Percentiles rank a stretch among this genome's conserved stretches.
These are phyloP conservation scores for Drosophila neutralis DNA, from an alignment of 2,888 invertebrate genomes.

Conservation along the genomic window DNA sequence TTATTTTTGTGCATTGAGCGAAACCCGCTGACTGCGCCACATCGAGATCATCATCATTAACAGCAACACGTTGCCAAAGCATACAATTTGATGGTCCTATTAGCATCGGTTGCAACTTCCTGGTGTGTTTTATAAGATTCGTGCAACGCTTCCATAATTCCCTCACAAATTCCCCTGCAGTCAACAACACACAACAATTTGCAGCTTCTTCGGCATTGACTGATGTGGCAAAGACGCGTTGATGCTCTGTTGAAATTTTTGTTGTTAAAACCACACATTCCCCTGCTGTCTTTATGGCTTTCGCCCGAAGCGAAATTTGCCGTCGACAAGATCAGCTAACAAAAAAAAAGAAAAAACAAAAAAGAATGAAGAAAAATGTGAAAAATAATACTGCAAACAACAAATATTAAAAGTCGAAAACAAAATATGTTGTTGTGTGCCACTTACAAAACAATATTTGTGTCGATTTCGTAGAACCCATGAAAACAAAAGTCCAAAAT, in stretches of 20 bases:
- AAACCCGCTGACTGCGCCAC: not conserved
- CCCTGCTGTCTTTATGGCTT: slow-evolving; percentile 37
- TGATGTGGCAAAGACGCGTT: slow-evolving; percentile 26
- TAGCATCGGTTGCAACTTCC: slow-evolving; percentile 28
- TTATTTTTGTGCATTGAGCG: slow-evolving; percentile 16
- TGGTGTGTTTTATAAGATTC: slow-evolving; percentile 29
- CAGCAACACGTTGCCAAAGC: slow-evolving; percentile 6
- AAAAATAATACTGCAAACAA: not conserved
- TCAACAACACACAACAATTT: slow-evolving; percentile 9
- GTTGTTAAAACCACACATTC: not conserved
- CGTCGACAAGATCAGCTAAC: slow-evolving; percentile 35
- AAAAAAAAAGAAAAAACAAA: slow-evolving; percentile 7
- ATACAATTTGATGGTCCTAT: slow-evolving; percentile 30
- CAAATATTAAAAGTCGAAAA: slow-evolving; percentile 12
- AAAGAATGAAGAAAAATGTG: not conserved
- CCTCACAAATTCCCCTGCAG: not conserved
- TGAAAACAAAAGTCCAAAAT: slow-evolving; percentile 36
- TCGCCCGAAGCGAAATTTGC: slow-evolving; percentile 39
- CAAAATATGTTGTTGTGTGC: slow-evolving; percentile 8
- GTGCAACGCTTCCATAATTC: slow-evolving; percentile 34
- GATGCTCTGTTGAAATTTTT: slow-evolving; percentile 3
- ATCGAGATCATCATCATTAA: slow-evolving; percentile 15
- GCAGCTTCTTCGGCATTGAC: slow-evolving; percentile 13
- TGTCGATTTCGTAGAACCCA: slow-evolving; percentile 23
- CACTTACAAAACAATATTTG: slow-evolving; percentile 30